Evolutionary conservation across 2,797 vertebrate species (phyloP), one percentile per base, ranked within the genome.

Genomic region (Melopsittacus undulatus): DNA sequence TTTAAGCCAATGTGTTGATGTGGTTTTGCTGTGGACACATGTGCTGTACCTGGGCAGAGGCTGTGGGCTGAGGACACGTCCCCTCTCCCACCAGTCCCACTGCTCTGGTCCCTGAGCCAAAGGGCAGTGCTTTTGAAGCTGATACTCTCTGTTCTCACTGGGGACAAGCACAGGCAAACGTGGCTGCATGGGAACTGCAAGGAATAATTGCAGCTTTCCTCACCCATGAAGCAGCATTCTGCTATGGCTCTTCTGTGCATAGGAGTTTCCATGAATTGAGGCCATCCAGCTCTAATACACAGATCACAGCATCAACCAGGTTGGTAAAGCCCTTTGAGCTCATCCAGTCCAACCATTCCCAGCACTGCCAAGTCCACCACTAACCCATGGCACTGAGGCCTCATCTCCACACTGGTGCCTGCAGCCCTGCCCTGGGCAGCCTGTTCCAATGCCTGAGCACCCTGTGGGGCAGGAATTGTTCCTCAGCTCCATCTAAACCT

Each of bases 341-440:
- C 54, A 10, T 5, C 32, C 54, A 3, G 54, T 34, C 32, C 54
- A 34, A 57, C 54, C 4, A 0, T 34, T 15, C 32, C 54, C 54
- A 57, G 32, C 54, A 7, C 32, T 57, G 54, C 54, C 21, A 5
- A 34, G 0, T 32, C 32, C 32, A 34, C 21, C 32, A 23, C 32
- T 34, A 2, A 14, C 54, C 54, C 54, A n/a, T 34, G 54, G 54
- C 54, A 7, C 54, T 34, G 21, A 15, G 54, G 32, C 54, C 9
- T n/a, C 6, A 1, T 14, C 20, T n/a, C 13, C 54, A n/a, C 0
- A 30, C 3, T 5, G 2, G 54, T 56, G 54, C 2, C 54, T 56
- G 0, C 54, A 22, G 32, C 54, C 0, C 54, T 56, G 32, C 32
- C 54, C 54, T 22, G 54, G 54, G 54, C 54, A 56, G 32, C 52